Evolutionary conservation across 2,888 invertebrate species (phyloP).

Genomic region (Agriotes lineatus): DNA sequence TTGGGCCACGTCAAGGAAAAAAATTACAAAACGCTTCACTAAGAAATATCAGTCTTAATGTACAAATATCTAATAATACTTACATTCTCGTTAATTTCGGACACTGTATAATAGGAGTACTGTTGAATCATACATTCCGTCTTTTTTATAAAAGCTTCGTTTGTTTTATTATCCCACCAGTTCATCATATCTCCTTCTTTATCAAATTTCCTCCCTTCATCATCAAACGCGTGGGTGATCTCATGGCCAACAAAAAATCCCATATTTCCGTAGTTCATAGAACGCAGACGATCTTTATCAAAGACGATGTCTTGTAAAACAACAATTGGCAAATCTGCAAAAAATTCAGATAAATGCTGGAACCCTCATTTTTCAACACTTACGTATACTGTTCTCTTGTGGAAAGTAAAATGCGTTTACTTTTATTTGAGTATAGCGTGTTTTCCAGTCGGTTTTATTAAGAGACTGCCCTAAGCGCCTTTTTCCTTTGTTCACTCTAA

Average conservation of each 20-base stretch:
- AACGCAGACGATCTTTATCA: conserved; percentile 83
- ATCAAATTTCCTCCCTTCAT: neutral
- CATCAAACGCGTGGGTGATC: conserved; percentile 85
- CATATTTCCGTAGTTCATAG: conserved; percentile 88
- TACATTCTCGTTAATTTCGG: conserved; percentile 72
- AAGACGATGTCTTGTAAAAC: conserved; percentile 90
- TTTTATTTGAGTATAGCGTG: too few relatives aligned
- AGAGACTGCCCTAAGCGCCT: too few relatives aligned
- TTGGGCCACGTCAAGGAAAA: too few relatives aligned
- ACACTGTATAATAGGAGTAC: conserved; percentile 86
- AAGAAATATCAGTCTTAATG: too few relatives aligned
- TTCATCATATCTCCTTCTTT: conserved; percentile 1
- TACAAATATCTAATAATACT: too few relatives aligned
- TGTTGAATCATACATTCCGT: conserved; percentile 90
- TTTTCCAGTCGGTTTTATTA: too few relatives aligned
- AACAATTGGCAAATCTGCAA: conserved; percentile 86
- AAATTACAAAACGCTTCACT: too few relatives aligned
- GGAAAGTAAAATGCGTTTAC: too few relatives aligned
- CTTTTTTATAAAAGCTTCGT: conserved; percentile 60
- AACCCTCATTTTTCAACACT: too few relatives aligned
- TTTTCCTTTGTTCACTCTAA: too few relatives aligned
- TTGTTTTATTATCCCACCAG: neutral
- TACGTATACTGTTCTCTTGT: too few relatives aligned
- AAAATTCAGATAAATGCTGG: neutral
- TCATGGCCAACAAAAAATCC: conserved; percentile 89